Base-by-base conservation (phyloP, 2,113 vertebrate genomes). In the Chaetodon trifascialis region DNA sequence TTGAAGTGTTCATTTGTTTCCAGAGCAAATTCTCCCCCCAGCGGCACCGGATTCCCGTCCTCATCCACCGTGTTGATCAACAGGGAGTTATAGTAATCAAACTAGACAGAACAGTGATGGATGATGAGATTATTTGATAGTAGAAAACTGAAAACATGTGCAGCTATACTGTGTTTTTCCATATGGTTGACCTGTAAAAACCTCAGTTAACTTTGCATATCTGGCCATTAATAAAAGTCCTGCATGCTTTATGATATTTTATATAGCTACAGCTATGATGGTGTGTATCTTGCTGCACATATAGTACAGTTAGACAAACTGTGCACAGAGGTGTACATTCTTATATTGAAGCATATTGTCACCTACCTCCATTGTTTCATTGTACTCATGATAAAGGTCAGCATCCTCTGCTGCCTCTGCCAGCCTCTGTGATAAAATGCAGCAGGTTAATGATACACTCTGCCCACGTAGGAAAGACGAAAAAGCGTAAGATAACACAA, bases 351-450 rank as follows among this genome's bases (percentile, higher is more conserved):
- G 21, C 21, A 17, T 16, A 11, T 16, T 56, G 36, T 30, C 38
- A 90, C 94, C 91, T 93, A 99, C 98, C 96, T 95, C 93, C 36
- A 98, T 87, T 0, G 97, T 97, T 16, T 95, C 93, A 19, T 99
- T 98, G 95, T 95, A 98, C 47, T 97, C 95, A 0, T 99, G 98
- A 52, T 96, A 96, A 44, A 97, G 91, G 88, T 99, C 98, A 11
- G 97, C 97, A 0, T 98, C 97, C 80, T 99, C 97, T 1, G 97
- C 97, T 67, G 96, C 95, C 80, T 98, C 97, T 55, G 98, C 97
- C 86, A 99, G 60, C 81, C 95, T 96, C 97, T 99, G 87, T 17
- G 23, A 73, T 4, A 65, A 73, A 84, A 93, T 5, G 44, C 6
- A 85, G 42, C 5, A 15, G 12, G 17, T 67, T 47, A 71, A 38